Percentiles rank a stretch among this genome's conserved stretches.
These are phyloP conservation scores for Ips typographus DNA, from an alignment of 1,140 invertebrate genomes.

Conservation along the genomic window DNA sequence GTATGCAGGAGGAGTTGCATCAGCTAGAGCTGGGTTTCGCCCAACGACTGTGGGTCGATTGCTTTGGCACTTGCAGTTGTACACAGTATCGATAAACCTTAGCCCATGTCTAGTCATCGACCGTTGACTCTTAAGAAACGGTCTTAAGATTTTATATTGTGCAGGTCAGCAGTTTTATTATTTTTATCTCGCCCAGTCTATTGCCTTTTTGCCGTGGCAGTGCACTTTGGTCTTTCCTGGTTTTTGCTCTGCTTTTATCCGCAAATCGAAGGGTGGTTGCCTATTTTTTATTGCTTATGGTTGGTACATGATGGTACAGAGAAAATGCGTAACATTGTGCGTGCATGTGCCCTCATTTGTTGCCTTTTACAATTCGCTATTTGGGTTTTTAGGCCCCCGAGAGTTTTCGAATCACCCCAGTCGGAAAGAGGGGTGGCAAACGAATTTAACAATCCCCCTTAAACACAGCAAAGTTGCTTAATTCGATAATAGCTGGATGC, in stretches of 20 bases:
- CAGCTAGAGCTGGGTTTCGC: not conserved
- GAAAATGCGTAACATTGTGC: constrained; percentile 40
- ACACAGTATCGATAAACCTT: not conserved
- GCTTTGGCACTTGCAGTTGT: too few species aligned
- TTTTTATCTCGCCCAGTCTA: constrained; percentile 34
- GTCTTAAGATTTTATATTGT: constrained; percentile 36
- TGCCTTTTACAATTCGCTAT: not conserved
- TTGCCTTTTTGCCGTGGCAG: constrained; percentile 27
- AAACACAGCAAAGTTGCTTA: constrained; percentile 6
- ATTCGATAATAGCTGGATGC: constrained; percentile 25
- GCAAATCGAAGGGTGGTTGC: constrained; percentile 33
- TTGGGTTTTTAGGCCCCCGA: too few species aligned
- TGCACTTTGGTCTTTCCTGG: constrained; percentile 3
- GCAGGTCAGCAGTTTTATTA: constrained; percentile 35
- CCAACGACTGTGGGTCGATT: not conserved
- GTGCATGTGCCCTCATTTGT: not conserved
- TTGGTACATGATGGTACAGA: constrained; percentile 41
- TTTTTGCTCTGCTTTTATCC: constrained; percentile 19
- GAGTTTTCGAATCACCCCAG: not conserved
- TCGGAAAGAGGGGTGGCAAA: constrained; percentile 7
- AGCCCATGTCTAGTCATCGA: constrained; percentile 1
- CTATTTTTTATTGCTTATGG: constrained; percentile 16
- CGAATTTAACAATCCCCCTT: constrained; percentile 2
- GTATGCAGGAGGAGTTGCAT: constrained; percentile 18
- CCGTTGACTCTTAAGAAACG: constrained; percentile 33